Conservation (phyloP, 2,888 invertebrate species). For the Marronus borbonicus region DNA sequence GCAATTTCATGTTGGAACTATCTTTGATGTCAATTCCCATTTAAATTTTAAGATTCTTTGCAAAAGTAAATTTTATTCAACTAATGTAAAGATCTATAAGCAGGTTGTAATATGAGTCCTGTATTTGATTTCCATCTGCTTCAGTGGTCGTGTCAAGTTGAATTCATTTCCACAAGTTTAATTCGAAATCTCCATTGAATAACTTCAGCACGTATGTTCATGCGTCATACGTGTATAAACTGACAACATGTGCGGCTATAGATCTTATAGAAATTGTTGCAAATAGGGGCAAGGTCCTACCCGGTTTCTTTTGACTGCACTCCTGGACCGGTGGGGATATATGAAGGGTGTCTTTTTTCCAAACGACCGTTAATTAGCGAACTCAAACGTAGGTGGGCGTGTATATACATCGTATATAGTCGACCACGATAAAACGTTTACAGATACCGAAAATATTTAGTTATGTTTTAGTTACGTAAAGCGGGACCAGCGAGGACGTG, state of each 20-base stretch:
- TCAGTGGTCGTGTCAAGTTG: too few relatives aligned
- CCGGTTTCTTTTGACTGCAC: constrained; percentile 18
- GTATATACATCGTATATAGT: constrained; percentile 10
- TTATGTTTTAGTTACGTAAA: constrained; percentile 40
- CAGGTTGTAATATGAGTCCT: too few relatives aligned
- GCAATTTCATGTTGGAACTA: too few relatives aligned
- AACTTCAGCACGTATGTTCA: background rate
- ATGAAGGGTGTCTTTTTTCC: constrained; percentile 37
- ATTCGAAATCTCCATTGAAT: too few relatives aligned
- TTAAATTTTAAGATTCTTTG: too few relatives aligned
- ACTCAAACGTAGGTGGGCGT: constrained; percentile 35
- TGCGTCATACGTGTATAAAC: background rate
- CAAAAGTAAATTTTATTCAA: too few relatives aligned
- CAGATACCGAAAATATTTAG: constrained; percentile 36
- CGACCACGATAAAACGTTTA: constrained; percentile 31
- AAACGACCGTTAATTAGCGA: constrained; percentile 35
- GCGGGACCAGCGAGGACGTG: background rate
- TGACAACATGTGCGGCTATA: background rate
- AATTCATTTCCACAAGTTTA: too few relatives aligned
- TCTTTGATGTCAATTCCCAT: too few relatives aligned
- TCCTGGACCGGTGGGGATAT: constrained; percentile 32
- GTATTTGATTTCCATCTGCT: too few relatives aligned
- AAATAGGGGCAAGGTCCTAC: constrained; percentile 32
- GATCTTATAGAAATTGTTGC: constrained; percentile 19
- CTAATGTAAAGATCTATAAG: too few relatives aligned